These are phyloP conservation scores for Listronotus bonariensis DNA, from an alignment of 1,140 invertebrate genomes.

Conservation along the genomic window DNA sequence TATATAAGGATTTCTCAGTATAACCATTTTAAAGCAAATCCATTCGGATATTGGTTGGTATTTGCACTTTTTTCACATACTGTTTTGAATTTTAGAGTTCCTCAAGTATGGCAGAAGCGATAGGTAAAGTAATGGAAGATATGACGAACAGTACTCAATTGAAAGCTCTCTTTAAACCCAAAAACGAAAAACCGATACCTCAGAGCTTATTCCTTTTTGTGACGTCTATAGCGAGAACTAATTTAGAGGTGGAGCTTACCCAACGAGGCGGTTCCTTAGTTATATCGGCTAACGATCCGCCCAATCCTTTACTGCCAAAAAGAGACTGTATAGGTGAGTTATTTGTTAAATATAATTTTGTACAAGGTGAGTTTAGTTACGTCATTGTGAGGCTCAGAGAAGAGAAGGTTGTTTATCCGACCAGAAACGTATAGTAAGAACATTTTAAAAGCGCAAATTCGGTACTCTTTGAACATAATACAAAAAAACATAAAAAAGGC, in stretches of 20 bases:
- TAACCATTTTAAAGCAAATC: too few relatives aligned
- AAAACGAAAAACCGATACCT: constrained; percentile 64
- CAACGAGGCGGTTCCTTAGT: constrained; percentile 81
- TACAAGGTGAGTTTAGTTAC: too few relatives aligned
- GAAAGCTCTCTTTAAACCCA: constrained; percentile 64
- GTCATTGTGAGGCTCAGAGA: too few relatives aligned
- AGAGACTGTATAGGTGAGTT: constrained; percentile 83
- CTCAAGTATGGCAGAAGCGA: constrained; percentile 75
- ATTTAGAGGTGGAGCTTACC: constrained; percentile 90
- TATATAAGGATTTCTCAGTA: too few relatives aligned
- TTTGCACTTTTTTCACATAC: not conserved
- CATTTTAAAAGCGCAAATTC: too few relatives aligned
- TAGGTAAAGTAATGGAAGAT: constrained; percentile 90
- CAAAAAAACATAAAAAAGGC: too few relatives aligned
- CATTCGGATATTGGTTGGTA: too few relatives aligned
- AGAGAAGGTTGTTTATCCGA: too few relatives aligned
- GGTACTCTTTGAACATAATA: too few relatives aligned
- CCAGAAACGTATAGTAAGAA: too few relatives aligned
- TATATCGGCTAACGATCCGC: constrained; percentile 58
- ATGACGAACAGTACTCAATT: constrained; percentile 81
- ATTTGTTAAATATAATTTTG: too few relatives aligned
- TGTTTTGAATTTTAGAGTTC: constrained; percentile 55
- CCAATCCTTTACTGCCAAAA: constrained; percentile 72
- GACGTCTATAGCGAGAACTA: constrained; percentile 88
- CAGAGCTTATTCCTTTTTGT: constrained; percentile 87